Evolutionary conservation across 1,140 invertebrate genomes (phyloP).

Genomic region (Acromyrmex heyeri): DNA sequence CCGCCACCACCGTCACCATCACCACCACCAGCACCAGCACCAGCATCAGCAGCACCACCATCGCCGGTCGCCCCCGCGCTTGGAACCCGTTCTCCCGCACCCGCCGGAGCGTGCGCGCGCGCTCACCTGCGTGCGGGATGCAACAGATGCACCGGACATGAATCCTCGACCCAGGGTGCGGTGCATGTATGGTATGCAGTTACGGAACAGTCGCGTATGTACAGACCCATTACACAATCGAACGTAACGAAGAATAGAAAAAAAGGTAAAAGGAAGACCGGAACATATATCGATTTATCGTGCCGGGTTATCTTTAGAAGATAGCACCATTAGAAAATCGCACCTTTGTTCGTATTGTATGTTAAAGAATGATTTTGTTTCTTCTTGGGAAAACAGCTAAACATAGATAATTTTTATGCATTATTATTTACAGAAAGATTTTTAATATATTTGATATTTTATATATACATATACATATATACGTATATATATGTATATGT

Average conservation of each 20-base stretch:
- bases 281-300: slow-evolving; percentile 50
- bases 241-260: slow-evolving; percentile 52
- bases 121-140: slow-evolving; percentile 54
- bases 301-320: slow-evolving; percentile 49
- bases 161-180: slow-evolving; percentile 45
- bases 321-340: slow-evolving; percentile 40
- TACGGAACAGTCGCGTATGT: slow-evolving; percentile 38
- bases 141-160: slow-evolving; percentile 59
- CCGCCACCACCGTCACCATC: too few species aligned
- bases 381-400: neutral
- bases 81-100: slow-evolving; percentile 3
- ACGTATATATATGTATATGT: too few species aligned
- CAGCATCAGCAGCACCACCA: slow-evolving; percentile 24
- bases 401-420: neutral
- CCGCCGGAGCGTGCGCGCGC: slow-evolving; percentile 35
- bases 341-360: slow-evolving; percentile 26
- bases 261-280: slow-evolving; percentile 17
- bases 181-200: slow-evolving; percentile 50
- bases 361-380: neutral
- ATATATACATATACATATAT: too few species aligned
- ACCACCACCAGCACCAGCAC: neutral
- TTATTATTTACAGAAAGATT: neutral
- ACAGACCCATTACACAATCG: slow-evolving; percentile 55
- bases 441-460: neutral
- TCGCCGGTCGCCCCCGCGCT: neutral